Evolutionary conservation across 2,797 vertebrate species (phyloP).

Genomic region (Neostethus bicornis): DNA sequence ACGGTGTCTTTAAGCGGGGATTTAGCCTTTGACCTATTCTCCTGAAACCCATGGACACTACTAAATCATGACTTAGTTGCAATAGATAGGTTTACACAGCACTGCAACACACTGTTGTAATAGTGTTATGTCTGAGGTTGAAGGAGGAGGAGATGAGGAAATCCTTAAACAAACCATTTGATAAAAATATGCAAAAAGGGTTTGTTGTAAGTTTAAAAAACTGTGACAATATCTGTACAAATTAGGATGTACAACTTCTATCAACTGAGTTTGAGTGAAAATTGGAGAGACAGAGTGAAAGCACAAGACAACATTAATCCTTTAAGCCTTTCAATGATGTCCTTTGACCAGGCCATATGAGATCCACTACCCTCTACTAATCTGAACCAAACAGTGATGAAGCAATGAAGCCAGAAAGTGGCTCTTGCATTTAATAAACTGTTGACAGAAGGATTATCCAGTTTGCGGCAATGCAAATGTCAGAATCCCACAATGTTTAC

Average conservation of each 20-base stretch:
- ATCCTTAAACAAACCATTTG: constrained; percentile 63
- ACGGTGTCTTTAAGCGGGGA: constrained; percentile 82
- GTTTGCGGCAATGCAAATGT: constrained; percentile 66
- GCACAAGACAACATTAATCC: constrained; percentile 79
- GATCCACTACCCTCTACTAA: constrained; percentile 82
- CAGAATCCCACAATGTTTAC: constrained; percentile 61
- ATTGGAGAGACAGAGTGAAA: constrained; percentile 66
- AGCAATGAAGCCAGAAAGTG: constrained; percentile 82
- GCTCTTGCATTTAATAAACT: constrained; percentile 80
- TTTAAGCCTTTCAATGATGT: constrained; percentile 83
- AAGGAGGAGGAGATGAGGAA: constrained; percentile 57
- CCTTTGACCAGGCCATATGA: constrained; percentile 84
- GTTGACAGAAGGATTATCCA: constrained; percentile 80
- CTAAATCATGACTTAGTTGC: constrained; percentile 73
- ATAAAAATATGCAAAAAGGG: constrained; percentile 44
- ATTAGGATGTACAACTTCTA: constrained; percentile 45
- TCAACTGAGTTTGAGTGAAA: constrained; percentile 73
- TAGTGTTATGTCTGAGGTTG: constrained; percentile 24
- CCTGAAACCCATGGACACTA: constrained; percentile 71
- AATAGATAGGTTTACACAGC: constrained; percentile 58
- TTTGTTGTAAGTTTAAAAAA: constrained; percentile 44
- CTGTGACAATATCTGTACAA: constrained; percentile 55
- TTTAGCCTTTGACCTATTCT: constrained; percentile 79
- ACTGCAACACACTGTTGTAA: constrained; percentile 45
- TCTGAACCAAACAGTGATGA: constrained; percentile 82